Percentiles rank a stretch among this genome's conserved stretches.
Evolutionary conservation across 2,888 invertebrate species (phyloP).

Genomic region (Torymus auratus): DNA sequence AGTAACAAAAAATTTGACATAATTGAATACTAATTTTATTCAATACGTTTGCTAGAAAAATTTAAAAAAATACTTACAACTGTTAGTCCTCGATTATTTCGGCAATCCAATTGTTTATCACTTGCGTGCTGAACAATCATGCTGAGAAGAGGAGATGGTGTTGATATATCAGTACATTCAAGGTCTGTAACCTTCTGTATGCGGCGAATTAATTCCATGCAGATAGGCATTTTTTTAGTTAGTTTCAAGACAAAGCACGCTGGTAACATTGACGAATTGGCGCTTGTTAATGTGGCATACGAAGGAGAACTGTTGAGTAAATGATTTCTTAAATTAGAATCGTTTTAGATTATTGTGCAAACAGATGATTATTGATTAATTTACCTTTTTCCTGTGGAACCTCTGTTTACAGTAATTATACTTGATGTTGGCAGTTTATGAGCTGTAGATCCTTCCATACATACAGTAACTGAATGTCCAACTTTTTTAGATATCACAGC

Average conservation of each 20-base stretch:
- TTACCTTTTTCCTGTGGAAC: constrained; percentile 86
- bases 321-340: not conserved
- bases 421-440: constrained; percentile 89
- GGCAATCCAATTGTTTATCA: constrained; percentile 84
- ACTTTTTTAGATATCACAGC: constrained; percentile 83
- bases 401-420: constrained; percentile 84
- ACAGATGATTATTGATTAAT: not conserved
- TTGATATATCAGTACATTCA: constrained; percentile 79
- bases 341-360: not conserved
- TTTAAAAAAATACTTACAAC: constrained; percentile 82
- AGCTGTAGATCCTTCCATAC: constrained; percentile 90
- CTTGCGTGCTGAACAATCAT: constrained; percentile 89
- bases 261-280: constrained; percentile 93
- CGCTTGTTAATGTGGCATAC: constrained; percentile 87
- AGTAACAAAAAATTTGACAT: not conserved
- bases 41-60: not conserved
- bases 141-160: constrained; percentile 83
- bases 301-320: constrained; percentile 81
- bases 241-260: constrained; percentile 92
- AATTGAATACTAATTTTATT: not conserved
- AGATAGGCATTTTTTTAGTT: constrained; percentile 91
- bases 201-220: constrained; percentile 84
- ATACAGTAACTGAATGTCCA: constrained; percentile 92
- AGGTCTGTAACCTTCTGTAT: constrained; percentile 82
- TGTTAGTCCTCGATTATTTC: constrained; percentile 87